Percentiles rank a stretch among this genome's conserved stretches.
Conservation (phyloP, 2,797 vertebrate genomes). For the Syncerus caffer region DNA sequence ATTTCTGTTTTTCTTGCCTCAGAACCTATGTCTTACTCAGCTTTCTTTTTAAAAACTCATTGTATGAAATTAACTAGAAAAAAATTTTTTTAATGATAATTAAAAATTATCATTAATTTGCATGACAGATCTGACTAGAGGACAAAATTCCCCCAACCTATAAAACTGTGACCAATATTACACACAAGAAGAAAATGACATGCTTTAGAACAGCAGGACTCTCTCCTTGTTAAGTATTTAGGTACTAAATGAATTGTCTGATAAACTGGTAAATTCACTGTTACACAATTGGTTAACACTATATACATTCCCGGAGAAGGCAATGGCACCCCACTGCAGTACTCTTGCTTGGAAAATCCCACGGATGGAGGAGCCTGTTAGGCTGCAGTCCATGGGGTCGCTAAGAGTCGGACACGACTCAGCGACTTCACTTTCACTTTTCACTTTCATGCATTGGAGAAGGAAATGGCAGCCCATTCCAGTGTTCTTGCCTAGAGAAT, state of each 20-base stretch:
- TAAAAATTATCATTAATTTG: not conserved
- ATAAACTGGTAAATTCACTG: slow-evolving; percentile 32
- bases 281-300: slow-evolving; percentile 33
- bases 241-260: slow-evolving; percentile 58
- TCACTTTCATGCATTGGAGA: too few relatives aligned
- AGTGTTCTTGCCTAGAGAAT: too few relatives aligned
- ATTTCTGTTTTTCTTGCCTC: slow-evolving; percentile 80
- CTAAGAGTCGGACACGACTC: too few relatives aligned
- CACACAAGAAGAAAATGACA: not conserved
- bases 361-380: too few relatives aligned
- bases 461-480: too few relatives aligned
- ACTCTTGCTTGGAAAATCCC: too few relatives aligned
- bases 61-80: not conserved
- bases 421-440: too few relatives aligned
- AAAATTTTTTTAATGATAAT: not conserved
- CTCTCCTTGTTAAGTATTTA: slow-evolving; percentile 45
- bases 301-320: not conserved
- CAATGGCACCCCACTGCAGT: too few relatives aligned
- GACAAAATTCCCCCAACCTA: not conserved
- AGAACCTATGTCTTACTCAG: slow-evolving; percentile 56
- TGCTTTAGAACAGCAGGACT: not conserved
- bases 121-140: not conserved
- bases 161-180: not conserved
- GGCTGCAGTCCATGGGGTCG: too few relatives aligned
- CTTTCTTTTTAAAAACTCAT: slow-evolving; percentile 30